These are phyloP conservation scores for Platanista minor DNA, from an alignment of 2,113 vertebrate species.

Conservation along the genomic window DNA sequence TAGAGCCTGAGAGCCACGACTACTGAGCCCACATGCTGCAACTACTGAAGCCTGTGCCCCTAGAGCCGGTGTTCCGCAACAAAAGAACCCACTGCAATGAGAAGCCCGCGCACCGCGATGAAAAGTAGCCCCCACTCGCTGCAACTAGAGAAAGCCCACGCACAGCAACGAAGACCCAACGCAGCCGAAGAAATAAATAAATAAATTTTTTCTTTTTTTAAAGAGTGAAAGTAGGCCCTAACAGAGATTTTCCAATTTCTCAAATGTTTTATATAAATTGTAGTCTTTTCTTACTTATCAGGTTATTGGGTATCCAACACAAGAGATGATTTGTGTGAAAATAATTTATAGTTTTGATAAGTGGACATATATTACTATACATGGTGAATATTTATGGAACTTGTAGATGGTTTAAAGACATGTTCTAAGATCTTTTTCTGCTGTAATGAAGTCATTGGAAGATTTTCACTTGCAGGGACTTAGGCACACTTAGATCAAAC, in stretches of 20 bases:
- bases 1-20: too few relatives aligned
- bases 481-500: neutral
- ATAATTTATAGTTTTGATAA: neutral
- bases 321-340: neutral
- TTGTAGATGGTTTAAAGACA: neutral
- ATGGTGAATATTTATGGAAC: neutral
- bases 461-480: neutral
- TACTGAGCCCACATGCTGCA: too few relatives aligned
- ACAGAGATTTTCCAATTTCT: constrained; percentile 11
- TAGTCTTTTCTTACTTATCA: neutral
- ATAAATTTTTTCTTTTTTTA: too few relatives aligned
- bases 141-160: too few relatives aligned
- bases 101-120: too few relatives aligned
- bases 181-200: too few relatives aligned
- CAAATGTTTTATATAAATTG: neutral
- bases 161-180: too few relatives aligned
- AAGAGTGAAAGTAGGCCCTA: neutral
- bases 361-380: neutral
- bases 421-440: neutral
- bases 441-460: neutral
- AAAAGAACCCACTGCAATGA: too few relatives aligned
- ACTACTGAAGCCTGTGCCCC: too few relatives aligned
- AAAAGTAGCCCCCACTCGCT: too few relatives aligned
- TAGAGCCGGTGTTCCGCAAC: too few relatives aligned
- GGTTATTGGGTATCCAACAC: neutral